Evolutionary conservation across 2,888 invertebrate species (phyloP).

Genomic region (Electrophaes corylata): DNA sequence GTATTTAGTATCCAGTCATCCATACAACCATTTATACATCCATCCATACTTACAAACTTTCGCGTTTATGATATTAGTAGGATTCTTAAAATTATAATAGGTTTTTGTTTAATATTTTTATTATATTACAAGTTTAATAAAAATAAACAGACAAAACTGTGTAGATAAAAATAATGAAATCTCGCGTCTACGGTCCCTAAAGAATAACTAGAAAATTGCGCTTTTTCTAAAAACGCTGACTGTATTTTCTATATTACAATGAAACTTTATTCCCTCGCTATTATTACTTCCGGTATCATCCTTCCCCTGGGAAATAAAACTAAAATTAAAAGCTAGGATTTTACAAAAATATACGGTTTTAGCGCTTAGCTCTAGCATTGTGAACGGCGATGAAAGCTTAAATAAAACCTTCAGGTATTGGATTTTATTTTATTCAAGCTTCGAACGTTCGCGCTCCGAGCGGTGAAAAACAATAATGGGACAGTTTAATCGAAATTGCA

Average conservation of each 20-base stretch:
- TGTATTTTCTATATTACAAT: slow-evolving; percentile 10
- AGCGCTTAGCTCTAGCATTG: slow-evolving; percentile 31
- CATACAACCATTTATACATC: too few relatives aligned
- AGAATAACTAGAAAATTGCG: slow-evolving; percentile 4
- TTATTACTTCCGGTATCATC: slow-evolving; percentile 15
- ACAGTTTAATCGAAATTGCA: slow-evolving; percentile 14
- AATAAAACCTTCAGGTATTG: slow-evolving; percentile 42
- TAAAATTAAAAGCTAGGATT: slow-evolving; percentile 15
- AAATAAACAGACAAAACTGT: slow-evolving; percentile 1
- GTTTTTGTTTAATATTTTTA: slow-evolving; percentile 16
- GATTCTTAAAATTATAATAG: too few relatives aligned
- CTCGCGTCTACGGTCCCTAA: neutral
- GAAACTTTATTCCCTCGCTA: slow-evolving; percentile 2
- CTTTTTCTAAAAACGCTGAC: slow-evolving; percentile 6
- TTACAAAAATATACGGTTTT: slow-evolving; percentile 21
- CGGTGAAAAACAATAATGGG: slow-evolving; percentile 25
- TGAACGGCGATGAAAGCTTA: slow-evolving; percentile 25
- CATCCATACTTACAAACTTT: too few relatives aligned
- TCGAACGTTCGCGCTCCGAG: slow-evolving; percentile 39
- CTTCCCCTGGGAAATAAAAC: slow-evolving; percentile 19
- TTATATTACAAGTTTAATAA: slow-evolving; percentile 8
- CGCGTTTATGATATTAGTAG: too few relatives aligned
- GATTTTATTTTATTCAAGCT: slow-evolving; percentile 51
- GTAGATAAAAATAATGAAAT: neutral
- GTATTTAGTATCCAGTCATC: too few relatives aligned